These are phyloP conservation scores for Pseudolycoriella hygida DNA, from an alignment of 2,888 invertebrate species.

Conservation along the genomic window DNA sequence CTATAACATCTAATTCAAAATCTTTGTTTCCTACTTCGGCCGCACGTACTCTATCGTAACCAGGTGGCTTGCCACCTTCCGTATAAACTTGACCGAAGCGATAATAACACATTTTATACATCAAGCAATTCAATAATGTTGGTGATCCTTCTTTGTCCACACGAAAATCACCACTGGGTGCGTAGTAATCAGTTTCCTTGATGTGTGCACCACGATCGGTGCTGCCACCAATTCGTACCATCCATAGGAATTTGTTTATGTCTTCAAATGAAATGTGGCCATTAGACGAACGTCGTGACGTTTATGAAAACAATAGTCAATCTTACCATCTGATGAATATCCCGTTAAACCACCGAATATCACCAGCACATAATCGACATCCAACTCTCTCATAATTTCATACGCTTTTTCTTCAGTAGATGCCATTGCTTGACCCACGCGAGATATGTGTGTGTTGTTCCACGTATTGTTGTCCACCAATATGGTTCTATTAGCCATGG, in stretches of 20 bases:
- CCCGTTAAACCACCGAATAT: constrained; percentile 98
- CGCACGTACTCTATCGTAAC: constrained; percentile 88
- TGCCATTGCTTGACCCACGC: constrained; percentile 98
- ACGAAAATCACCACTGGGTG: constrained; percentile 86
- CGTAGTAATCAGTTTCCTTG: constrained; percentile 93
- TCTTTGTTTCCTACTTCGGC: constrained; percentile 99
- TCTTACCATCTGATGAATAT: constrained; percentile 87
- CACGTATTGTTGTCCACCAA: constrained; percentile 98
- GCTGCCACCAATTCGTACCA: constrained; percentile 94
- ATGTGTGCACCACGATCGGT: constrained; percentile 90
- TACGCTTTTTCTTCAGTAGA: constrained; percentile 92
- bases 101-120: constrained; percentile 99
- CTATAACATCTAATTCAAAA: constrained; percentile 93
- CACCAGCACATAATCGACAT: constrained; percentile 94
- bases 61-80: constrained; percentile 86
- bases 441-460: constrained; percentile 98
- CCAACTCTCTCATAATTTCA: constrained; percentile 92
- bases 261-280: too few species aligned
- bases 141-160: constrained; percentile 89
- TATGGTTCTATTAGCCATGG: constrained; percentile 97
- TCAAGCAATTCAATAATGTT: constrained; percentile 85
- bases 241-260: constrained; percentile 99
- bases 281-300: too few species aligned
- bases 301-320: too few species aligned
- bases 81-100: constrained; percentile 93